phyloP scores from a whole-genome alignment of 2,113 vertebrate species.

The Lamprotornis superbus region DNA sequence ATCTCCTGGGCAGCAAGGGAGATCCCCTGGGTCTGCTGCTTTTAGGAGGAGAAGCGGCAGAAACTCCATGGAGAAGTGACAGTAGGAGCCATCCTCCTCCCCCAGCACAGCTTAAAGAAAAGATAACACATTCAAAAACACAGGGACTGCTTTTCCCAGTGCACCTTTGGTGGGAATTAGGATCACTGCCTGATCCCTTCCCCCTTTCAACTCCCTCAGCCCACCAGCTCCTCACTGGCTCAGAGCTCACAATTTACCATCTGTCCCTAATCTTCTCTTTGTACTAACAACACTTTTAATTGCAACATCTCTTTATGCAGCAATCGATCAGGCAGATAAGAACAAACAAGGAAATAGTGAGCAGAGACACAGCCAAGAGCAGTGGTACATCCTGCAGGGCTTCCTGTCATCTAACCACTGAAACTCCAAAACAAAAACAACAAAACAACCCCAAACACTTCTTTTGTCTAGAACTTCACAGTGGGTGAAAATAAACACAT shows the following conservation, averaged over 20 bases:
- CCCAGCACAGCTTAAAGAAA: neutral
- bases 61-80: fast-evolving
- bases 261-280: neutral
- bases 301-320: neutral
- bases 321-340: neutral
- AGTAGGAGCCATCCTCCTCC: neutral
- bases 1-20: neutral
- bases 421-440: neutral
- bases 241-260: neutral
- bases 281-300: neutral
- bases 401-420: conserved; percentile 30
- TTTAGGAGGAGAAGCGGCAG: neutral
- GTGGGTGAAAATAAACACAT: conserved; percentile 16
- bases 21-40: neutral
- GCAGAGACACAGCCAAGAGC: neutral
- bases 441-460: neutral
- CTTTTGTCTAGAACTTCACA: neutral
- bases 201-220: neutral
- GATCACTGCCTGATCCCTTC: neutral
- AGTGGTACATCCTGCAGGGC: neutral
- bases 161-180: neutral
- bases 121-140: neutral
- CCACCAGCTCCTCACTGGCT: neutral
- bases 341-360: neutral
- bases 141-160: neutral